Base-by-base conservation (phyloP, 2,113 vertebrate genomes). In the Melospiza georgiana region DNA sequence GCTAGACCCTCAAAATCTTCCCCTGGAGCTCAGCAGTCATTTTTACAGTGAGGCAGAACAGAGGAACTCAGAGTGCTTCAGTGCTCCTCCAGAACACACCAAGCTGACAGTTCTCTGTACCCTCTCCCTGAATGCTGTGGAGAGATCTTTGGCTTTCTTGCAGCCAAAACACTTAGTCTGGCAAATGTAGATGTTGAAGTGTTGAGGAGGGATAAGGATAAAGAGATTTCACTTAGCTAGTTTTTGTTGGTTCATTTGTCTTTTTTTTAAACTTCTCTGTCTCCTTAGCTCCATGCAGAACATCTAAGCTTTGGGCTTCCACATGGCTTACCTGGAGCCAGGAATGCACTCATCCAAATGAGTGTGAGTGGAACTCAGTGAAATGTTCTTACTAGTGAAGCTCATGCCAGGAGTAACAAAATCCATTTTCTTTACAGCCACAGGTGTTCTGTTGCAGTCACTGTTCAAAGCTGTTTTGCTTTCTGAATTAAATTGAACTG, bases 401-500 rank as follows among this genome's bases (percentile, higher is more conserved):
- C 52, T 81, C 1, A 2, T 43, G 49, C 69, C 51, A 84, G 77
- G 57, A 44, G n/a, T 76, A 52, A 48, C n/a, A 79, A 82, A 90
- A 73, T 85, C 61, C 46, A n/a, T 91, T 92, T 87, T 25, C n/a
- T 76, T 87, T 68, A 11, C 57, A 74, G 44, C 31, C 57, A 15
- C n/a, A 33, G 25, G 75, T 90, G 48, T 22, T 92, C 79, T 78
- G 15, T 81, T 75, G 48, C n/a, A 14, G 58, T 87, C 41, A 25
- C 66, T 89, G 10, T 46, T 89, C 23, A 58, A 66, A 91, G 54
- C 46, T 89, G 30, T 61, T 78, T 84, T 74, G 9, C 39, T 52
- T 94, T 89, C 65, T 89, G 61, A 92, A 72, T 63, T 80, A 63
- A 94, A 84, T 81, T 87, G 17, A 89, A 39, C 12, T 12, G 27